Percentiles rank a stretch among this genome's conserved stretches.
Conservation (phyloP, 2,888 invertebrate species). For the Hypena proboscidalis region DNA sequence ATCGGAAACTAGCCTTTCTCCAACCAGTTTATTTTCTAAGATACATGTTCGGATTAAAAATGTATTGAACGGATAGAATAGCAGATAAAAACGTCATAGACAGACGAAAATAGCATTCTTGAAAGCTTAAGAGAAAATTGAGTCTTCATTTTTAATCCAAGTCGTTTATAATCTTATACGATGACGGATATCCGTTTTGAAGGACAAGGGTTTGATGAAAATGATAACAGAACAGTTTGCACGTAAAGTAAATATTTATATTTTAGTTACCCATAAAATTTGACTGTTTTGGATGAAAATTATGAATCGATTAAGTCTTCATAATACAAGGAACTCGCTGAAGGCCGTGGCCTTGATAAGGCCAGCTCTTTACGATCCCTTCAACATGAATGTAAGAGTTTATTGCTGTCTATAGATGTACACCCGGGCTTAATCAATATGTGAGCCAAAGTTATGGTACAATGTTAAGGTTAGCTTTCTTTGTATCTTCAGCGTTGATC, state of each 20-base stretch:
- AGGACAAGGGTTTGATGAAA: background rate
- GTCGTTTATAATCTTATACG: constrained; percentile 1
- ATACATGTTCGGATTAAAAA: too few relatives aligned
- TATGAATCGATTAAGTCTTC: constrained; percentile 44
- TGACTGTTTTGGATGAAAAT: constrained; percentile 25
- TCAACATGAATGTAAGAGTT: constrained; percentile 25
- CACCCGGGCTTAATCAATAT: constrained; percentile 25
- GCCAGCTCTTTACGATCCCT: constrained; percentile 29
- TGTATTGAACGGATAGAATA: too few relatives aligned
- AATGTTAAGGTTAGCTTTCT: constrained; percentile 3
- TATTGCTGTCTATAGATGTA: constrained; percentile 21
- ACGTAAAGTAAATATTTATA: constrained; percentile 7
- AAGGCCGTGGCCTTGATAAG: constrained; percentile 46
- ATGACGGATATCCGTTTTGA: constrained; percentile 7
- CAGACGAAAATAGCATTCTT: too few relatives aligned
- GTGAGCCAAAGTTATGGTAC: constrained; percentile 11
- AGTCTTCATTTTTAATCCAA: too few relatives aligned
- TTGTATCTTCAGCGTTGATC: background rate
- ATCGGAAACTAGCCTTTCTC: constrained; percentile 15
- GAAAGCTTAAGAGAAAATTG: background rate
- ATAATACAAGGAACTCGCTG: constrained; percentile 39
- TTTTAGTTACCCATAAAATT: constrained; percentile 13
- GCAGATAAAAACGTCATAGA: too few relatives aligned
- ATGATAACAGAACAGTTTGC: constrained; percentile 1
- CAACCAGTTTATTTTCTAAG: constrained; percentile 7